A percentile compares a stretch with the other conserved stretches of the same genome.
Conservation (phyloP, 2,888 invertebrate species). For the Cancer borealis region DNA sequence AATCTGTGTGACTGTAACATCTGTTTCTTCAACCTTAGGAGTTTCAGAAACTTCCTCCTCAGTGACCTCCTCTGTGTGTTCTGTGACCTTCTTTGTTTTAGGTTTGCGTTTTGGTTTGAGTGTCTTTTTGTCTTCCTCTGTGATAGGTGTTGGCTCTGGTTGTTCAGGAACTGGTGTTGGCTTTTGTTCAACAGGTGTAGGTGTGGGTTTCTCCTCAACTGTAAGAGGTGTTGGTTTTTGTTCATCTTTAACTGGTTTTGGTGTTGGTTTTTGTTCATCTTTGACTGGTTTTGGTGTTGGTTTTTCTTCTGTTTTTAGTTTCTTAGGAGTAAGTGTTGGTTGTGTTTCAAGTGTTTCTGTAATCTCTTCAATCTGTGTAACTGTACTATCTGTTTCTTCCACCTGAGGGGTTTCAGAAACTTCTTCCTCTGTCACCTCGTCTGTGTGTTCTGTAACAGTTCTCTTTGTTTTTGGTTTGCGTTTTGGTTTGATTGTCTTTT, state of each 20-base stretch:
- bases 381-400: not conserved
- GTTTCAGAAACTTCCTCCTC: too few species aligned
- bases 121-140: too few species aligned
- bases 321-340: not conserved
- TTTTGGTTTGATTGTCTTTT: not conserved
- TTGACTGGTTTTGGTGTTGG: not conserved
- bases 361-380: constrained; percentile 11
- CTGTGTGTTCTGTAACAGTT: not conserved
- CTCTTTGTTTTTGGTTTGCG: not conserved
- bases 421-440: not conserved
- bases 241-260: not conserved
- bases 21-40: too few species aligned
- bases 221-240: constrained; percentile 26
- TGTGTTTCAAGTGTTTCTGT: not conserved
- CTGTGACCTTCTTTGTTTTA: too few species aligned
- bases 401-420: not conserved
- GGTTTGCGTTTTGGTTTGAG: too few species aligned
- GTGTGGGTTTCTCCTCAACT: too few species aligned
- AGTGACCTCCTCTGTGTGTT: too few species aligned
- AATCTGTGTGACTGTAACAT: too few species aligned
- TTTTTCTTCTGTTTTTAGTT: not conserved
- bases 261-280: constrained; percentile 24
- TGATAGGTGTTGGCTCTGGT: too few species aligned
- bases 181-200: too few species aligned
- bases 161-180: too few species aligned